These are phyloP conservation scores for Gymnorhina tibicen DNA, from an alignment of 2,113 vertebrate genomes.

Conservation along the genomic window DNA sequence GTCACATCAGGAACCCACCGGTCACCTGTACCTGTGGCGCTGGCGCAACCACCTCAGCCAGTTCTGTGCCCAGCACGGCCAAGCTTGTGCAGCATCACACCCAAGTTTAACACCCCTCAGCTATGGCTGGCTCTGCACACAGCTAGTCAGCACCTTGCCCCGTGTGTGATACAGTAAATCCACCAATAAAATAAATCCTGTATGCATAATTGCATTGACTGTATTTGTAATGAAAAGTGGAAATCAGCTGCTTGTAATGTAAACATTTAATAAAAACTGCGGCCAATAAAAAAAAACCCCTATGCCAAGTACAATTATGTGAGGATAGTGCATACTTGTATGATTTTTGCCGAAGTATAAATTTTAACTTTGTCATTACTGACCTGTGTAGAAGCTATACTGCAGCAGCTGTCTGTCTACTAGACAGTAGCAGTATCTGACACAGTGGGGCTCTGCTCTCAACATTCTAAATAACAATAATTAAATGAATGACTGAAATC, in stretches of 20 bases:
- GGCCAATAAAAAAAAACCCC: neutral
- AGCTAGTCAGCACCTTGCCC: fast-evolving
- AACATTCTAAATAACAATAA: slow-evolving; percentile 32
- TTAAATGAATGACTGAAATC: slow-evolving; percentile 17
- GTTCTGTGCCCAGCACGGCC: fast-evolving
- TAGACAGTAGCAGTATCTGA: neutral
- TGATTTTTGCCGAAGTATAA: neutral
- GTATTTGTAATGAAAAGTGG: neutral
- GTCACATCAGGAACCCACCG: fast-evolving
- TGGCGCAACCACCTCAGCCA: neutral
- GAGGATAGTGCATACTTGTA: neutral
- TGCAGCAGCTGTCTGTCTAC: neutral
- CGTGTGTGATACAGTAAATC: neutral
- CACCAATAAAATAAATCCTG: neutral
- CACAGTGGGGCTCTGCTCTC: neutral
- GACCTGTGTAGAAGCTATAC: neutral
- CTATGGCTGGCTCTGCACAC: fast-evolving
- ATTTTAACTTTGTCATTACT: neutral
- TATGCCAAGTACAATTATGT: neutral
- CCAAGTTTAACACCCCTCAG: neutral
- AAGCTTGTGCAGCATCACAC: fast-evolving
- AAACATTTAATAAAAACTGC: neutral
- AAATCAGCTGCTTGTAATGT: neutral
- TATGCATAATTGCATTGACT: neutral
- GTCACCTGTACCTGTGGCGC: fast-evolving